phyloP scores from a whole-genome alignment of 2,797 vertebrate genomes.

The Takifugu rubripes region DNA sequence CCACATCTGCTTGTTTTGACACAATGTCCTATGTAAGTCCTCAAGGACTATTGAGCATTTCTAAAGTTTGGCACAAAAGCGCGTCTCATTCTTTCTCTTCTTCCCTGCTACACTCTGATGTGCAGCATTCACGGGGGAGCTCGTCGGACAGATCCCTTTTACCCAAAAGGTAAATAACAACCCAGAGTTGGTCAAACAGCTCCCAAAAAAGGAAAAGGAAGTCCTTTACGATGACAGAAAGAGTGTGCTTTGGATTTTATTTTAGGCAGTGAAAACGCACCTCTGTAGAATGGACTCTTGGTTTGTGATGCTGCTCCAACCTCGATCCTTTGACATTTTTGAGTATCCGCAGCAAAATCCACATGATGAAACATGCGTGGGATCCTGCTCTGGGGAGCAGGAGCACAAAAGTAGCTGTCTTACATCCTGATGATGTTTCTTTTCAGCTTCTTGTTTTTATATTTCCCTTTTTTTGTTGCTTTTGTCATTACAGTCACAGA shows the following conservation, averaged over 20 bases:
- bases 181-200: conserved; percentile 42
- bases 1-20: conserved; percentile 64
- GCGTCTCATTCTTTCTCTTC: conserved; percentile 39
- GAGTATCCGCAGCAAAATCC: conserved; percentile 88
- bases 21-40: conserved; percentile 61
- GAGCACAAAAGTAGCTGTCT: conserved; percentile 78
- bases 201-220: conserved; percentile 84
- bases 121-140: conserved; percentile 41
- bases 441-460: conserved; percentile 44
- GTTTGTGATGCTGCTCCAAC: conserved; percentile 68
- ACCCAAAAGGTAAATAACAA: background rate
- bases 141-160: background rate
- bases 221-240: conserved; percentile 58
- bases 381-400: conserved; percentile 78
- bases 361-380: conserved; percentile 80
- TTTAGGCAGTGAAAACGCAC: conserved; percentile 99
- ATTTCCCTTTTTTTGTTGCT: conserved; percentile 41
- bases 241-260: conserved; percentile 90
- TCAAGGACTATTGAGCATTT: conserved; percentile 60
- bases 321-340: conserved; percentile 78
- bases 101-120: conserved; percentile 49
- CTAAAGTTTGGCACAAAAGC: conserved; percentile 79
- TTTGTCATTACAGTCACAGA: conserved; percentile 63
- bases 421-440: conserved; percentile 69
- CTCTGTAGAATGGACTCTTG: conserved; percentile 85